Conservation (phyloP, 2,113 vertebrate genomes). For the Albula glossodonta region DNA sequence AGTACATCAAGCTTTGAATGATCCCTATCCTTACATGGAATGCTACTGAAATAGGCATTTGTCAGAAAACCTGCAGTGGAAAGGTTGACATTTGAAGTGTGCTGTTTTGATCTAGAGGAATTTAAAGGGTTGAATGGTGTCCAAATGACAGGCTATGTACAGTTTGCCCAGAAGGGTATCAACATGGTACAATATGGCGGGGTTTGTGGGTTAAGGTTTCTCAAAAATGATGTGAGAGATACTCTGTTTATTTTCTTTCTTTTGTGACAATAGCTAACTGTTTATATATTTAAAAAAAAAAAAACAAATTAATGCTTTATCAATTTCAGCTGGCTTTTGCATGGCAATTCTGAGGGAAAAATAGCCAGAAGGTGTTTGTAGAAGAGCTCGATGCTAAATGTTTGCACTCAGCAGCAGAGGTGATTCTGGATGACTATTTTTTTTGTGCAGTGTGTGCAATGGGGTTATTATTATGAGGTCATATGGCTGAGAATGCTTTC, state of each 20-base stretch:
- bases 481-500: neutral
- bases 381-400: neutral
- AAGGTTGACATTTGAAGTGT: neutral
- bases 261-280: neutral
- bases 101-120: neutral
- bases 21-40: neutral
- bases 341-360: neutral
- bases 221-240: neutral
- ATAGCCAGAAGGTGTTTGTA: neutral
- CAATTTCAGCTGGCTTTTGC: neutral
- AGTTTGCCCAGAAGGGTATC: neutral
- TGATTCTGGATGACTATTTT: neutral
- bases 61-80: neutral
- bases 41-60: neutral
- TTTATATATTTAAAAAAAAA: neutral
- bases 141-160: neutral
- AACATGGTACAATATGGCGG: neutral
- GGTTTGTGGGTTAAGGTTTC: neutral
- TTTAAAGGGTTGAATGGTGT: neutral
- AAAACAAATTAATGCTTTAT: neutral
- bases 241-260: neutral
- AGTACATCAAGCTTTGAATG: neutral
- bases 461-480: neutral
- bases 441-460: neutral
- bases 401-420: neutral